Conservation (phyloP, 2,797 vertebrate species). For the Loriculus beryllinus region DNA sequence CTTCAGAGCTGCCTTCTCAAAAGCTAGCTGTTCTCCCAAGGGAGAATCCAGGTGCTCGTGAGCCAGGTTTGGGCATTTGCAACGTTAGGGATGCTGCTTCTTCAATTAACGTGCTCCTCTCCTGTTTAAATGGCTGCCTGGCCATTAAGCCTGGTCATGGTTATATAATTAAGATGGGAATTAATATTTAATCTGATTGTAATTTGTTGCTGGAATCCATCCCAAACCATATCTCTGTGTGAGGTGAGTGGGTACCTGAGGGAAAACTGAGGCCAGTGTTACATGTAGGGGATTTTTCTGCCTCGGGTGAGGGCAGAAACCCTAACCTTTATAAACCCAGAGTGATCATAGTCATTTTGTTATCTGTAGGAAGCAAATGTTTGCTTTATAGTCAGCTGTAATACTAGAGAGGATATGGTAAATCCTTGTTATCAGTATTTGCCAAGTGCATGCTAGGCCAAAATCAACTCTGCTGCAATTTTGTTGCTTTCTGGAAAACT, state of each 20-base stretch:
- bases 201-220: constrained; percentile 61
- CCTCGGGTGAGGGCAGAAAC: neutral
- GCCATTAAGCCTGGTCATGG: constrained; percentile 47
- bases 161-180: constrained; percentile 66
- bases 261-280: neutral
- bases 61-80: neutral
- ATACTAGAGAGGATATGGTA: constrained; percentile 49
- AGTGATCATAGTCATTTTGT: constrained; percentile 24
- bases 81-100: neutral
- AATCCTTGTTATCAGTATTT: constrained; percentile 61
- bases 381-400: constrained; percentile 52
- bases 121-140: constrained; percentile 48
- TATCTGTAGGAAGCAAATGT: constrained; percentile 68
- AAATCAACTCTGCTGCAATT: constrained; percentile 48
- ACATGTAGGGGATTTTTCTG: neutral
- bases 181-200: constrained; percentile 69
- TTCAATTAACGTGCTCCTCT: neutral
- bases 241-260: constrained; percentile 2
- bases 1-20: neutral
- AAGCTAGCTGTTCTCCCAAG: neutral
- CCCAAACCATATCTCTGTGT: neutral
- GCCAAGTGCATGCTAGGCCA: neutral
- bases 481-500: neutral
- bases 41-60: neutral
- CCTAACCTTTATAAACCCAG: neutral